These are phyloP conservation scores for Esox lucius DNA, from an alignment of 2,797 vertebrate genomes.

Conservation along the genomic window DNA sequence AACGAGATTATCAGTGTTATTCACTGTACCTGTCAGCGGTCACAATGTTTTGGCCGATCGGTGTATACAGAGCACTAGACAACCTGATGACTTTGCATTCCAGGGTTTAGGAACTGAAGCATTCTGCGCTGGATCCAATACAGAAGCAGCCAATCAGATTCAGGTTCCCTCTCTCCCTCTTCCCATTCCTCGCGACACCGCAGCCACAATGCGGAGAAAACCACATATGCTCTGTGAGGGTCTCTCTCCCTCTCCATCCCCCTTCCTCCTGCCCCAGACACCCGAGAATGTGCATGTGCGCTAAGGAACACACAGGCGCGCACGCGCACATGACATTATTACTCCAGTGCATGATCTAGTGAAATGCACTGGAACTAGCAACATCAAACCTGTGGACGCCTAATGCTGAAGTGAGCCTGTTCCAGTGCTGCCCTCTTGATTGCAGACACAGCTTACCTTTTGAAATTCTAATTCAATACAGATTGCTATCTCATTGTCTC, in stretches of 20 bases:
- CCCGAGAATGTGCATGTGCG: background rate
- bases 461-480: too few species aligned
- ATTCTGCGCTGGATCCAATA: background rate
- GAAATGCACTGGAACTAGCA: too few species aligned
- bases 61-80: too few species aligned
- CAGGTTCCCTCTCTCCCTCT: background rate
- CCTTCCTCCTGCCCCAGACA: background rate
- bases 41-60: too few species aligned
- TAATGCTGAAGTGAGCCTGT: background rate
- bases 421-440: background rate
- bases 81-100: background rate
- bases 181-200: background rate
- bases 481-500: background rate
- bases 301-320: background rate
- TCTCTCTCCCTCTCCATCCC: background rate
- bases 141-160: slow-evolving; percentile 20
- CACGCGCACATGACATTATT: background rate
- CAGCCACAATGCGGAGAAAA: background rate
- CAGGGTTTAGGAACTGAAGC: background rate
- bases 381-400: background rate
- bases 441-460: background rate
- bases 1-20: too few species aligned
- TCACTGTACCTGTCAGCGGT: too few species aligned
- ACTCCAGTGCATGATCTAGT: background rate
- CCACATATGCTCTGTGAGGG: background rate